These are phyloP conservation scores for Pithys albifrons DNA, from an alignment of 2,113 vertebrate species.

Conservation along the genomic window DNA sequence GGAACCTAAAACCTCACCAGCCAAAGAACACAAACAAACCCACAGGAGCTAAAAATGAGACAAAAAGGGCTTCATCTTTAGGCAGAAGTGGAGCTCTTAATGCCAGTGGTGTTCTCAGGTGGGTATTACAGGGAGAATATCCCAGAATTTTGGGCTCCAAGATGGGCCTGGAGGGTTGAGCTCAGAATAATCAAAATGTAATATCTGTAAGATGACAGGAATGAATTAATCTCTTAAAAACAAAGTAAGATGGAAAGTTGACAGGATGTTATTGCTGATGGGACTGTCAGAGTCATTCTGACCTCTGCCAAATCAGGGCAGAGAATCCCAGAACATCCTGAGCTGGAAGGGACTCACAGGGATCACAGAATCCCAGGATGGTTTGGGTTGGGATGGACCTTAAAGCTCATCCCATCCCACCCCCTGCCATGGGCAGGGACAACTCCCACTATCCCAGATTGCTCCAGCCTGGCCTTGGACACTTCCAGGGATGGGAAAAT, in stretches of 20 bases:
- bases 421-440: not conserved
- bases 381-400: not conserved
- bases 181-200: not conserved
- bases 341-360: not conserved
- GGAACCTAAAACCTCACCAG: constrained; percentile 9
- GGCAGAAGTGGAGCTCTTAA: not conserved
- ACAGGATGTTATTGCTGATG: not conserved
- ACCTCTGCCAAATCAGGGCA: not conserved
- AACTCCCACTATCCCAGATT: not conserved
- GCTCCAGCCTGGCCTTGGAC: not conserved
- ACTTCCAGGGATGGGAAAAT: not conserved
- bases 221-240: not conserved
- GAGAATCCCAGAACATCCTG: not conserved
- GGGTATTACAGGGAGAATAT: not conserved
- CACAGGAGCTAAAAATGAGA: not conserved
- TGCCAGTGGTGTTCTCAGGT: not conserved
- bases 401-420: not conserved
- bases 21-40: constrained; percentile 1
- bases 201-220: not conserved
- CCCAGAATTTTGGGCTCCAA: not conserved
- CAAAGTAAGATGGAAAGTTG: not conserved
- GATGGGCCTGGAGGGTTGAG: not conserved
- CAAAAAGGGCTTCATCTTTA: not conserved
- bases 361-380: not conserved
- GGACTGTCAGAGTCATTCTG: not conserved